These are phyloP conservation scores for Uria lomvia DNA, from an alignment of 2,113 vertebrate genomes.

Conservation along the genomic window DNA sequence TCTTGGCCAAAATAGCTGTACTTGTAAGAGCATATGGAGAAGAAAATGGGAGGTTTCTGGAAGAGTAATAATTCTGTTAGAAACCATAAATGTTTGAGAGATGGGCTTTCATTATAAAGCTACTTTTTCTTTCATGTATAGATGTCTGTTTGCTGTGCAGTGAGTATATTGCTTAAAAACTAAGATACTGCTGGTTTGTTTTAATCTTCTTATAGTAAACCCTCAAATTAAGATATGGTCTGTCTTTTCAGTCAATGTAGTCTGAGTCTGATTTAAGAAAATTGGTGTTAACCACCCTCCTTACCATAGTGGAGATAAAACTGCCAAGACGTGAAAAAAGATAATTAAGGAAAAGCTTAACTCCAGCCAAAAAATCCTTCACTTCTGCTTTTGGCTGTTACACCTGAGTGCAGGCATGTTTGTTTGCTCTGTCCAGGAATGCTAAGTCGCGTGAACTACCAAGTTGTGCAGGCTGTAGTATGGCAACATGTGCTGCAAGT, in stretches of 20 bases:
- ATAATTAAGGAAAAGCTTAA: neutral
- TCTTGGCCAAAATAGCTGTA: neutral
- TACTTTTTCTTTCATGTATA: neutral
- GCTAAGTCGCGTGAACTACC: neutral
- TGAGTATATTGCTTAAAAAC: neutral
- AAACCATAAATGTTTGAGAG: neutral
- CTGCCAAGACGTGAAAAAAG: neutral
- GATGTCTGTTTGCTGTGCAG: neutral
- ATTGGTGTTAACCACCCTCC: neutral
- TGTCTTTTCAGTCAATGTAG: neutral
- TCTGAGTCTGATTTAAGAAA: neutral
- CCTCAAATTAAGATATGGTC: neutral
- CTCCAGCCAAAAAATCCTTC: neutral
- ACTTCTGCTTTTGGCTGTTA: neutral
- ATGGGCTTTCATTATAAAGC: neutral
- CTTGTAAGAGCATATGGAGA: neutral
- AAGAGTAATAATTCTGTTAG: neutral
- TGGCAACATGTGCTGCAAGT: neutral
- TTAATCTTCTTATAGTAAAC: constrained; percentile 2
- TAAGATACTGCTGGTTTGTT: neutral
- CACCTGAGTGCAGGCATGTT: neutral
- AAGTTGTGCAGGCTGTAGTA: neutral
- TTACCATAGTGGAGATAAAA: neutral
- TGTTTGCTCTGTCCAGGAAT: neutral
- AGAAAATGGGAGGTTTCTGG: neutral